These are phyloP conservation scores for Ophonus ardosiacus DNA, from an alignment of 2,888 invertebrate genomes.

Conservation along the genomic window DNA sequence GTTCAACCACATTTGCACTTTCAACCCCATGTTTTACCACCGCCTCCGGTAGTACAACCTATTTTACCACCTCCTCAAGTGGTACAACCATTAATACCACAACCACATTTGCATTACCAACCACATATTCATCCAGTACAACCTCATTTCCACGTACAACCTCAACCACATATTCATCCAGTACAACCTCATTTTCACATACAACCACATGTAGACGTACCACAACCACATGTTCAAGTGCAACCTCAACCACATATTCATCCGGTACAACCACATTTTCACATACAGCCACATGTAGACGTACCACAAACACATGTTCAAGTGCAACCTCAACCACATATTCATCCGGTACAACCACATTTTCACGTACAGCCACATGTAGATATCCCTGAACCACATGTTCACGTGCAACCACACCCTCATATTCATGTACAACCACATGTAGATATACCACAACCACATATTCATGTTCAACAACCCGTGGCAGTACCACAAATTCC, in stretches of 20 bases:
- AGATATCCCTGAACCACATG: conserved; percentile 2
- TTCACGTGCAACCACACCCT: conserved; percentile 12
- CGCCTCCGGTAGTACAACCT: background rate
- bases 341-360: background rate
- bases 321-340: conserved; percentile 11
- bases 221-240: conserved; percentile 14
- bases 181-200: background rate
- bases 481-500: conserved; percentile 17
- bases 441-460: background rate
- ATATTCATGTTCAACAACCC: conserved; percentile 6
- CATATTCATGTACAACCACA: conserved; percentile 3
- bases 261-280: background rate
- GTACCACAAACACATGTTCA: conserved; percentile 3
- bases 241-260: conserved; percentile 25
- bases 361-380: background rate
- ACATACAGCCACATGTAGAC: background rate
- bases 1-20: background rate
- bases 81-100: conserved; percentile 28
- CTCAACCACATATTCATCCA: background rate
- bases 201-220: background rate
- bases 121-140: conserved; percentile 7
- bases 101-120: conserved; percentile 21
- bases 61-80: background rate
- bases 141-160: background rate
- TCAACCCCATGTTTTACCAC: conserved; percentile 4